Evolutionary conservation across 2,113 vertebrate genomes (phyloP).

Genomic region (Sander lucioperca): DNA sequence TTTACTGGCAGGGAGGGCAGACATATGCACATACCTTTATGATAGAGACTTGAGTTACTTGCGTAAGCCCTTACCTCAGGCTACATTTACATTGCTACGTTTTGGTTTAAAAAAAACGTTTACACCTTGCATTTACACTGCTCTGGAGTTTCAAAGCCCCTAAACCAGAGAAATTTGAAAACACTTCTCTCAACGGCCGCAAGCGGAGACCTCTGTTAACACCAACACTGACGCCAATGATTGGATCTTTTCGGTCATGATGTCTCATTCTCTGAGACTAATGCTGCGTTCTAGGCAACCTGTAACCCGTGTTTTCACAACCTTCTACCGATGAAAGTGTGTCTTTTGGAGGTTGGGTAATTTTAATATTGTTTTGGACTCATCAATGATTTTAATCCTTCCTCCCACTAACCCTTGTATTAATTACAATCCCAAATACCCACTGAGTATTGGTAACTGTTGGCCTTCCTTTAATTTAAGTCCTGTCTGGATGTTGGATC

Average conservation of each 20-base stretch:
- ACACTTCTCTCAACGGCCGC: no score
- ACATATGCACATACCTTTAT: slow-evolving; percentile 4
- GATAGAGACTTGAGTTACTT: slow-evolving; percentile 16
- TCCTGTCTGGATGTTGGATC: neutral
- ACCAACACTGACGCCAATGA: no score
- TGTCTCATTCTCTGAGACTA: no score
- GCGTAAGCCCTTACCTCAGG: neutral
- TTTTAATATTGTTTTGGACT: neutral
- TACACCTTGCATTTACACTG: no score
- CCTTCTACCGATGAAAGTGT: neutral
- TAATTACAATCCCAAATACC: neutral
- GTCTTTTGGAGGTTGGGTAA: neutral
- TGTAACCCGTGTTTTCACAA: no score
- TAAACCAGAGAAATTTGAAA: no score
- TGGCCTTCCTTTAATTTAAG: neutral
- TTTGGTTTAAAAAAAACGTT: no score
- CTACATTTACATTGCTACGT: no score
- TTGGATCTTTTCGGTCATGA: no score
- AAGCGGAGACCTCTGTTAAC: no score
- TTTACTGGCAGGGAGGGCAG: slow-evolving; percentile 43
- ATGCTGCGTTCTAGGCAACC: no score
- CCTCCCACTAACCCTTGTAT: neutral
- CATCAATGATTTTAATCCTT: neutral
- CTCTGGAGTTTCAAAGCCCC: no score
- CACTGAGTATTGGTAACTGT: slow-evolving; percentile 3